Conservation (phyloP, 2,888 invertebrate genomes). For the Megamerina dolium region DNA sequence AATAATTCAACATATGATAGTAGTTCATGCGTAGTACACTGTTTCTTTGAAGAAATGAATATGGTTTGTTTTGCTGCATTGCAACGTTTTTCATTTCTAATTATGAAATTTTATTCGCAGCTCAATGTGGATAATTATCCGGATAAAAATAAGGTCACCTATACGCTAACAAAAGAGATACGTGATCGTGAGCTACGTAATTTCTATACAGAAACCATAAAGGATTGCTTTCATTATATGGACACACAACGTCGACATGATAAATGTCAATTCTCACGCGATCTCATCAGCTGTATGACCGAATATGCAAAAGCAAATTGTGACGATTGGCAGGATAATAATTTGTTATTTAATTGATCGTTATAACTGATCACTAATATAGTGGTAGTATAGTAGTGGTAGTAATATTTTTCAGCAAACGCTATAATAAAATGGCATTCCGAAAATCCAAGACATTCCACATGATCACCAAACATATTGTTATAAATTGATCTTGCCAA, state of each 20-base stretch:
- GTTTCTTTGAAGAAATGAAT: conserved; percentile 63
- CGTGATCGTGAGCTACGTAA: conserved; percentile 60
- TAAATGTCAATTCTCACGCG: conserved; percentile 62
- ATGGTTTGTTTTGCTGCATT: conserved; percentile 56
- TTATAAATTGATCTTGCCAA: too few relatives aligned
- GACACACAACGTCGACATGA: conserved; percentile 54
- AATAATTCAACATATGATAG: background rate
- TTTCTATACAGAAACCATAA: conserved; percentile 64
- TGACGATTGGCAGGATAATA: conserved; percentile 64
- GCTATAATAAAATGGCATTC: conserved; percentile 11
- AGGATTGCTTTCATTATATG: conserved; percentile 65
- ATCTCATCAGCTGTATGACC: conserved; percentile 60
- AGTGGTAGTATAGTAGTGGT: too few relatives aligned
- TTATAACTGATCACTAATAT: too few relatives aligned
- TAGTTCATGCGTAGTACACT: conserved; percentile 60
- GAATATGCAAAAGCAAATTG: conserved; percentile 69
- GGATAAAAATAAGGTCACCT: conserved; percentile 58
- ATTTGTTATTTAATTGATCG: conserved; percentile 44
- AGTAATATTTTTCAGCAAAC: conserved; percentile 1
- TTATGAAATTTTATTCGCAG: conserved; percentile 20
- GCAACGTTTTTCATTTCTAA: too few relatives aligned
- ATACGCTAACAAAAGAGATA: conserved; percentile 58
- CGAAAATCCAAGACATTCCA: conserved; percentile 13
- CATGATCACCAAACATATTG: too few relatives aligned
- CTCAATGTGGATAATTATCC: conserved; percentile 51